Evolutionary conservation across 2,797 vertebrate genomes (phyloP).

Genomic region (Tolypeutes matacus): DNA sequence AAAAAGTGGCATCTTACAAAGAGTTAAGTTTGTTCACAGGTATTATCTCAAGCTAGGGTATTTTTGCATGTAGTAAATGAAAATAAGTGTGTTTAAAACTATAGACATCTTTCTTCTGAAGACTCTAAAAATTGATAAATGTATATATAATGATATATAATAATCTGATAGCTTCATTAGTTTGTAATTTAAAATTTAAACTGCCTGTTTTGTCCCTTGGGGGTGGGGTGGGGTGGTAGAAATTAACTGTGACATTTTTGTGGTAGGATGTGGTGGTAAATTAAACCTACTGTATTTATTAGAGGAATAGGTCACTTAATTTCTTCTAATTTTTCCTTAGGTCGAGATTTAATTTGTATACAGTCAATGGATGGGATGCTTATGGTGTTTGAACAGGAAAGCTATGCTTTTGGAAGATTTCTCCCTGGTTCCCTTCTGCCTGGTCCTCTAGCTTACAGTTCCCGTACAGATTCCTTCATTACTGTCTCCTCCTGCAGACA

Average conservation of each 20-base stretch:
- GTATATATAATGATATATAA: not conserved
- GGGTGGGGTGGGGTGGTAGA: not conserved
- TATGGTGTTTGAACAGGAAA: constrained; percentile 99
- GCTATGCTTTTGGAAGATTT: constrained; percentile 95
- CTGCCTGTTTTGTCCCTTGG: not conserved
- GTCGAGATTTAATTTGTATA: constrained; percentile 97
- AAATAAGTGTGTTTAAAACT: constrained; percentile 42
- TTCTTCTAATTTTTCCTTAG: constrained; percentile 86
- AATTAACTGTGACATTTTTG: constrained; percentile 20
- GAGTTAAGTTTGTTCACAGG: not conserved
- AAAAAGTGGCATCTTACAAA: not conserved
- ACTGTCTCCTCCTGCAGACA: constrained; percentile 95
- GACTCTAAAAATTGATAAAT: constrained; percentile 31
- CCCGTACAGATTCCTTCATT: constrained; percentile 96
- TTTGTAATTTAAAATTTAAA: constrained; percentile 53
- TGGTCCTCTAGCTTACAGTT: constrained; percentile 94
- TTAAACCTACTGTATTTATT: not conserved
- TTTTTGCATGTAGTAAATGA: constrained; percentile 25
- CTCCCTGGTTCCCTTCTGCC: constrained; percentile 97
- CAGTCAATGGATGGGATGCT: constrained; percentile 99
- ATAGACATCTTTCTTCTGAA: not conserved
- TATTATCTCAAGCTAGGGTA: constrained; percentile 9
- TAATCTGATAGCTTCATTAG: constrained; percentile 3
- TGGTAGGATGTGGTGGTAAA: not conserved
- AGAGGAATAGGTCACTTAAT: not conserved